Evolutionary conservation across 2,113 vertebrate species (phyloP).

Genomic region (Thamnophis sirtalis): DNA sequence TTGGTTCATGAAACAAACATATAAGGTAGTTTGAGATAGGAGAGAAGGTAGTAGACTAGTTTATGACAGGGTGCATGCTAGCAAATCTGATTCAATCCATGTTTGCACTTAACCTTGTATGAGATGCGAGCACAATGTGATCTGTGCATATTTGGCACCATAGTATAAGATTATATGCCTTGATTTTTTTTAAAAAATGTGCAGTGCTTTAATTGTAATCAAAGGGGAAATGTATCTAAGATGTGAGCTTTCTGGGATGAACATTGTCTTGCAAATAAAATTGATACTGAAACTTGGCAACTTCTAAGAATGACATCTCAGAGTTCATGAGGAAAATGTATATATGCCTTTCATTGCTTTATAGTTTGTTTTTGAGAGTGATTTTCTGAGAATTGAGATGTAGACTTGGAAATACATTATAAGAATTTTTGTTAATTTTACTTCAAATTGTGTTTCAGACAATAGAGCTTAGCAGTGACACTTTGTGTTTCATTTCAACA

Average conservation of each 20-base stretch:
- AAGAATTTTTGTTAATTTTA: constrained; percentile 74
- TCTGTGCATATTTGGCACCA: constrained; percentile 64
- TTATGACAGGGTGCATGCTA: constrained; percentile 76
- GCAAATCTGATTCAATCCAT: constrained; percentile 69
- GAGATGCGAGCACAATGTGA: constrained; percentile 60
- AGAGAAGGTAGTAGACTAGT: constrained; percentile 64
- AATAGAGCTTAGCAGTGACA: constrained; percentile 70
- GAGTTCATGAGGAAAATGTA: constrained; percentile 79
- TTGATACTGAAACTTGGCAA: constrained; percentile 66
- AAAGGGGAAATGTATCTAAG: constrained; percentile 68
- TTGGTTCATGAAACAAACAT: constrained; percentile 64
- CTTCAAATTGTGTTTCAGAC: constrained; percentile 74
- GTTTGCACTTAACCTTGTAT: constrained; percentile 62
- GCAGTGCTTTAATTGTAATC: constrained; percentile 72
- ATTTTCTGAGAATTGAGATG: constrained; percentile 73
- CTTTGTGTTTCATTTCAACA: constrained; percentile 82
- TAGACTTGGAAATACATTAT: constrained; percentile 78
- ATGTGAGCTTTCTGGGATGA: constrained; percentile 67
- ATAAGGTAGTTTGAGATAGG: constrained; percentile 65
- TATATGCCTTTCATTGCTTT: constrained; percentile 87
- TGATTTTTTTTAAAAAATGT: constrained; percentile 62
- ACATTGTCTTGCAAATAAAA: constrained; percentile 67
- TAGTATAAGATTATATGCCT: constrained; percentile 67
- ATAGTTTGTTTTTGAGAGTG: constrained; percentile 65
- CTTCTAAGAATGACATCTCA: constrained; percentile 68